Conservation (phyloP, 2,113 vertebrate species). For the Irena cyanogastra region DNA sequence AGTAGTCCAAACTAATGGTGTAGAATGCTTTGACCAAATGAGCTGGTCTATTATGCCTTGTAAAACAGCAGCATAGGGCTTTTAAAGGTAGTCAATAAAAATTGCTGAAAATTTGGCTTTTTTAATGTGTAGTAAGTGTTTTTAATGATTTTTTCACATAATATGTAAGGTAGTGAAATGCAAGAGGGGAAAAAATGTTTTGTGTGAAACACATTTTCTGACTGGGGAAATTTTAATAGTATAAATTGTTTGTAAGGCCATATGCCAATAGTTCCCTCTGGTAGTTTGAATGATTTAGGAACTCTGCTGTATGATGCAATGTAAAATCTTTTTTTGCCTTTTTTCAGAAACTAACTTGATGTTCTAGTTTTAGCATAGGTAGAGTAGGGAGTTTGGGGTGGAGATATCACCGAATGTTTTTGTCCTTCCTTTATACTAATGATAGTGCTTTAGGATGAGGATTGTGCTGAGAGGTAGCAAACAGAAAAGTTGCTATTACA, state of each 20-base stretch:
- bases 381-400: conserved; percentile 70
- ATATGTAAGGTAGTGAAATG: conserved; percentile 82
- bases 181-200: conserved; percentile 78
- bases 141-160: conserved; percentile 84
- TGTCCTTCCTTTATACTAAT: conserved; percentile 81
- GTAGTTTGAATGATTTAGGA: conserved; percentile 86
- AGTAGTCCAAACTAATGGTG: conserved; percentile 82
- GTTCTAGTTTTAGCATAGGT: conserved; percentile 83
- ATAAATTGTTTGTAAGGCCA: conserved; percentile 87
- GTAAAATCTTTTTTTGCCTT: conserved; percentile 87
- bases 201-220: conserved; percentile 87
- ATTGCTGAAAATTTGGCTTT: conserved; percentile 85
- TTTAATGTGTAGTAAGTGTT: conserved; percentile 86
- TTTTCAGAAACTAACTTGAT: conserved; percentile 81
- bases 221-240: conserved; percentile 84
- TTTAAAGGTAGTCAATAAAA: conserved; percentile 89
- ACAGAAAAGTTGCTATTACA: conserved; percentile 76
- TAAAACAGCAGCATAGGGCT: conserved; percentile 88
- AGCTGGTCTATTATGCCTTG: conserved; percentile 86
- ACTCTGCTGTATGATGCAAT: conserved; percentile 87
- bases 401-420: conserved; percentile 78
- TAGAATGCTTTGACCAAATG: conserved; percentile 82
- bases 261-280: conserved; percentile 78
- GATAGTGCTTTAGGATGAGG: conserved; percentile 83
- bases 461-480: conserved; percentile 82